Evolutionary conservation across 2,113 vertebrate species (phyloP), one percentile per base, ranked within the genome.

Genomic region (Dicaeum eximium): DNA sequence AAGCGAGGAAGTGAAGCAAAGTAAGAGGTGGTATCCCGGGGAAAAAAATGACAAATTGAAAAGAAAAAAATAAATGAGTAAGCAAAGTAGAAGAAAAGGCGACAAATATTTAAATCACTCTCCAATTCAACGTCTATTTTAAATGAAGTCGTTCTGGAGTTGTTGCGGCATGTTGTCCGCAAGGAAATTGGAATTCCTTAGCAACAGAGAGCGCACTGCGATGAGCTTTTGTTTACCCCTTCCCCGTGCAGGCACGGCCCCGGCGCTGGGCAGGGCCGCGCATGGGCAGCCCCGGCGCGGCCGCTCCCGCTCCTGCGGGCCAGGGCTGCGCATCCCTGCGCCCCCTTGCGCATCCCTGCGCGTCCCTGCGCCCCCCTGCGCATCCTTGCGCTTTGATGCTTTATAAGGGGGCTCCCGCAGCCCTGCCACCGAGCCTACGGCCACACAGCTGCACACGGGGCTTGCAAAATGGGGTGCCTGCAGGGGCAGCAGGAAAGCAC

Each of bases 161-260:
- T 70, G 42, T 58, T 60, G 7, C 23, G 37, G 42, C 9, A 4
- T 44, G 10, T 40, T 86, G 75, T 80, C 74, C 48, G 18, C 47
- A 62, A 45, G 61, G 66, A 22, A 69, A 19, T 58, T 38, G n/a
- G 53, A 67, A 47, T 83, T 35, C 7, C 23, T 8, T 44, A 9
- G 71, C 74, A 67, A 71, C 75, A 86, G 48, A 85, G 53, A 37
- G 35, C 3, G 2, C 81, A 4, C 1, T 40, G 73, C 38, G 11
- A 23, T 23, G 40, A 47, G 93, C 84, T 66, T 67, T 91, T 93
- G 93, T 95, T 94, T 94, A 77, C 67, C 12, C 67, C 48, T 58
- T 58, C 30, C 7, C 45, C 53, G 20, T 5, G 2, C 22, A 48
- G 91, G 23, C 78, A 4, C 3, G 4, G 73, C 51, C 37, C 30